Conservation (phyloP, 2,888 invertebrate genomes). For the Hirtodrosophila confusa region DNA sequence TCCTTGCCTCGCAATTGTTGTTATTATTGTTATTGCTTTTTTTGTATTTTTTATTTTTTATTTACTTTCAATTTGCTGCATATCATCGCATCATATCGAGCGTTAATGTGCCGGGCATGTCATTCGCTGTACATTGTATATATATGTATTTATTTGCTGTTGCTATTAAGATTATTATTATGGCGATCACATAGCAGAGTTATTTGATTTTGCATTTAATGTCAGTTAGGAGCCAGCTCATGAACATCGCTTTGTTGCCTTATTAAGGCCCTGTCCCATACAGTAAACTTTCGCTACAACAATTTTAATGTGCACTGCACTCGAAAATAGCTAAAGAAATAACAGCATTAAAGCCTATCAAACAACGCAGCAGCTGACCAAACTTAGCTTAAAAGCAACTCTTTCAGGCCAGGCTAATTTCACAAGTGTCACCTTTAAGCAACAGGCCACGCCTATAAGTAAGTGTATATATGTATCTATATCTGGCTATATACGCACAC, state of each 20-base stretch:
- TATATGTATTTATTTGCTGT: constrained; percentile 53
- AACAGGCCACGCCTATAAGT: constrained; percentile 34
- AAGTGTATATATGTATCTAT: constrained; percentile 2
- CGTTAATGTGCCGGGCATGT: constrained; percentile 69
- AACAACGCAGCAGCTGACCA: constrained; percentile 16
- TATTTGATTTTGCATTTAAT: constrained; percentile 73
- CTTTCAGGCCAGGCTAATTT: constrained; percentile 19
- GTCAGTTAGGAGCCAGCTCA: constrained; percentile 43
- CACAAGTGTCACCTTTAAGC: constrained; percentile 32
- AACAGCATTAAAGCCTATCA: neutral
- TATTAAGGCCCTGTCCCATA: constrained; percentile 10
- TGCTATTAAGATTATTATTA: constrained; percentile 59
- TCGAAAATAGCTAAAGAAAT: constrained; percentile 12
- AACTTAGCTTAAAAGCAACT: constrained; percentile 4
- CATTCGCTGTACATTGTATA: constrained; percentile 9
- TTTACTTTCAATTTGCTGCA: constrained; percentile 74
- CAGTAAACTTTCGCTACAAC: constrained; percentile 54
- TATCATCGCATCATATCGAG: constrained; percentile 55
- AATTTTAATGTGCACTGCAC: constrained; percentile 52
- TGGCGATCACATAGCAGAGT: constrained; percentile 66
- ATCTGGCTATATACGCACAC: neutral
- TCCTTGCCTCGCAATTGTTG: constrained; percentile 16
- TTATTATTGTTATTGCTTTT: neutral
- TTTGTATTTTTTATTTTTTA: constrained; percentile 33
- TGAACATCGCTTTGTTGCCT: constrained; percentile 23